Evolutionary conservation across 1,140 invertebrate species (phyloP).

Genomic region (Sinonovacula constricta): DNA sequence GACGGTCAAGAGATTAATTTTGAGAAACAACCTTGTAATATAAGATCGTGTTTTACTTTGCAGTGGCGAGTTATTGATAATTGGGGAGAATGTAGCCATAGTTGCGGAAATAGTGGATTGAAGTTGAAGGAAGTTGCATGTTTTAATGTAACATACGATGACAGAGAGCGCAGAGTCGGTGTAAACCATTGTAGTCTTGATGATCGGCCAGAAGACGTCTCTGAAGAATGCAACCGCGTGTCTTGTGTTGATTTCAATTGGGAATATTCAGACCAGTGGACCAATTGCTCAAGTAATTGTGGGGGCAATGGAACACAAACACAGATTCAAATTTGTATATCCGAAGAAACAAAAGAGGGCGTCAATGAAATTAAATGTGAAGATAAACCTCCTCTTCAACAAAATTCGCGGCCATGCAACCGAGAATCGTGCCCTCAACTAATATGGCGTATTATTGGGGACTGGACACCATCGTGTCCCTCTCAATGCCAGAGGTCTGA

Average conservation of each 20-base stretch:
- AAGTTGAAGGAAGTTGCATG: not conserved
- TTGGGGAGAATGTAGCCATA: slow-evolving; percentile 38
- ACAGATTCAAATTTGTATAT: not conserved
- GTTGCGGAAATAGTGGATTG: slow-evolving; percentile 5
- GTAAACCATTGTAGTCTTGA: slow-evolving; percentile 4
- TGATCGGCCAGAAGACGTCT: slow-evolving; percentile 1
- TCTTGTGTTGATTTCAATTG: slow-evolving; percentile 21
- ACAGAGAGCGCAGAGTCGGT: slow-evolving; percentile 19
- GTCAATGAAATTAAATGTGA: slow-evolving; percentile 10
- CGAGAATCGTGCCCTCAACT: slow-evolving; percentile 13
- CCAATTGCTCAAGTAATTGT: slow-evolving; percentile 24
- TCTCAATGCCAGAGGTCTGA: not conserved
- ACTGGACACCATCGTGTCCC: slow-evolving; percentile 18
- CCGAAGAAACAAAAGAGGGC: not conserved
- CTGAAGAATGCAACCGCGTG: slow-evolving; percentile 8
- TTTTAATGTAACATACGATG: slow-evolving; percentile 40
- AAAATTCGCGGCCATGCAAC: slow-evolving; percentile 26
- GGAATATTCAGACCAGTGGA: slow-evolving; percentile 6
- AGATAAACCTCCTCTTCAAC: not conserved
- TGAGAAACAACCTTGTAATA: slow-evolving; percentile 32
- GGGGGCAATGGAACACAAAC: slow-evolving; percentile 20
- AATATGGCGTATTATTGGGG: slow-evolving; percentile 11
- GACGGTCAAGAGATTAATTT: not conserved
- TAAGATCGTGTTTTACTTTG: slow-evolving; percentile 12
- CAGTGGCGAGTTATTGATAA: slow-evolving; percentile 5